phyloP scores from a whole-genome alignment of 2,888 invertebrate genomes.

The Onthophagus sagittarius region DNA sequence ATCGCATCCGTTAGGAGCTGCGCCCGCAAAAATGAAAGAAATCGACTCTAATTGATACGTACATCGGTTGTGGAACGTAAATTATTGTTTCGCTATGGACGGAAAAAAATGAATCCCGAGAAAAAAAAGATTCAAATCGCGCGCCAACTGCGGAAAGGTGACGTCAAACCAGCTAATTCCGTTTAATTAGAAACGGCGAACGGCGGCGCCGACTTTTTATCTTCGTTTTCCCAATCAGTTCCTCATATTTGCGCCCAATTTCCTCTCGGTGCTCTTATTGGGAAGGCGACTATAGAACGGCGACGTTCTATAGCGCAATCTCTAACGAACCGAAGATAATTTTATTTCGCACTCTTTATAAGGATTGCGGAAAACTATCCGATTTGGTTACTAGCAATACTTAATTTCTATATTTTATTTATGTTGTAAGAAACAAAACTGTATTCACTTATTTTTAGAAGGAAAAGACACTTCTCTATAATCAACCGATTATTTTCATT shows the following conservation, averaged over 20 bases:
- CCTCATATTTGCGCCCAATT: not conserved
- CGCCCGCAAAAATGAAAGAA: not conserved
- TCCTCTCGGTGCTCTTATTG: not conserved
- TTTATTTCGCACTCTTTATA: not conserved
- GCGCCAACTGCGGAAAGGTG: not conserved
- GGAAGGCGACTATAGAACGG: not conserved
- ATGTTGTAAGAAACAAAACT: too few species aligned
- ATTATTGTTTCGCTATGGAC: not conserved
- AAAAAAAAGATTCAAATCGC: not conserved
- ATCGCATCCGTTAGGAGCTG: not conserved
- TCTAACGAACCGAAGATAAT: not conserved
- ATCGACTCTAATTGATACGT: not conserved
- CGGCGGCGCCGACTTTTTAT: not conserved
- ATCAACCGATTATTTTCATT: too few species aligned
- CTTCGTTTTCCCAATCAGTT: not conserved
- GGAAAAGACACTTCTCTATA: too few species aligned
- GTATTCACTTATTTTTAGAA: too few species aligned
- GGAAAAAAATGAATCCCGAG: not conserved
- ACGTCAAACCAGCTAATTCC: not conserved
- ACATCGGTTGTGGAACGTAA: not conserved
- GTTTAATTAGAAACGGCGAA: not conserved
- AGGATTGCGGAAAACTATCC: not conserved
- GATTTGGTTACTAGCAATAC: too few species aligned
- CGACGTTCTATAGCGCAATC: not conserved
- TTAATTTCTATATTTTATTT: too few species aligned